phyloP scores from a whole-genome alignment of 2,797 vertebrate species.

The Hyperoplus immaculatus region DNA sequence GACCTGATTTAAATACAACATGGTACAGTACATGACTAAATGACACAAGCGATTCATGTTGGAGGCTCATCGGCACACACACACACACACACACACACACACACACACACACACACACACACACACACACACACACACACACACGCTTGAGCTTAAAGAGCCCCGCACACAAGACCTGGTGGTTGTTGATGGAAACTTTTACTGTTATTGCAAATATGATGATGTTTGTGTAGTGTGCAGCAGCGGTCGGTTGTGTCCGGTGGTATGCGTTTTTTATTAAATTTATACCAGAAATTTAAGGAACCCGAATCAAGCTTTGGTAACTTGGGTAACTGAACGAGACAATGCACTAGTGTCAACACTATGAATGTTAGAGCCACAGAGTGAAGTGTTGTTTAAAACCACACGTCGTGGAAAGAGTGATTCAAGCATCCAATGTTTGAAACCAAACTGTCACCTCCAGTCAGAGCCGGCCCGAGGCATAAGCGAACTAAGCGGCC shows the following conservation, averaged over 20 bases:
- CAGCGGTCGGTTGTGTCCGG: slow-evolving; percentile 10
- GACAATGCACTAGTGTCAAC: slow-evolving; percentile 25
- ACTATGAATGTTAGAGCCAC: slow-evolving; percentile 2
- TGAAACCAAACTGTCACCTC: background rate
- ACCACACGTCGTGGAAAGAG: slow-evolving; percentile 35
- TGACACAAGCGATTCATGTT: background rate
- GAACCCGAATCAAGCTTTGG: slow-evolving; percentile 14
- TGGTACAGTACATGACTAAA: slow-evolving; percentile 16
- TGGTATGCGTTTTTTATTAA: slow-evolving; percentile 15
- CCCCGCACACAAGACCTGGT: too few species aligned
- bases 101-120: background rate
- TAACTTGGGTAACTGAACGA: slow-evolving; percentile 17
- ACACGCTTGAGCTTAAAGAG: background rate
- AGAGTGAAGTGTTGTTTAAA: slow-evolving; percentile 30
- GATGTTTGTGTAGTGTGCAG: slow-evolving; percentile 13
- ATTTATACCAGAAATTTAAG: slow-evolving; percentile 2
- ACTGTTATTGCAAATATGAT: slow-evolving; percentile 11
- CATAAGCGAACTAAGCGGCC: too few species aligned
- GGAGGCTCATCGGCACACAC: background rate
- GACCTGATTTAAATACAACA: slow-evolving; percentile 34
- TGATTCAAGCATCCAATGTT: slow-evolving; percentile 30
- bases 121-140: slow-evolving; percentile 10
- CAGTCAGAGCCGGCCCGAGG: background rate
- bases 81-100: background rate
- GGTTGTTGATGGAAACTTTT: slow-evolving; percentile 29